phyloP scores from a whole-genome alignment of 2,888 invertebrate genomes.

The Biston stratarius region DNA sequence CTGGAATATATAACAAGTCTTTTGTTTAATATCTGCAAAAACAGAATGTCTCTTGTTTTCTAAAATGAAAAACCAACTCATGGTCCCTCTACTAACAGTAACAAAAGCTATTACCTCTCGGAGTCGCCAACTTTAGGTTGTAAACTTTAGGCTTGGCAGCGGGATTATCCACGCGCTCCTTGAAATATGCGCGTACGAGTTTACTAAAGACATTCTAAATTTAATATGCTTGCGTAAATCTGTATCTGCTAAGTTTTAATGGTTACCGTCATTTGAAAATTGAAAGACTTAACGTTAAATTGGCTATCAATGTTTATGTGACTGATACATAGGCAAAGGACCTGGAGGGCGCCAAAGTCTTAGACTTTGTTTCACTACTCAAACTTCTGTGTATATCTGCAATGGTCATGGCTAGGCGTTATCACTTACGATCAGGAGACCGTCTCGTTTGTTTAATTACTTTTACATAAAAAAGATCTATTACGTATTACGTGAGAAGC shows the following conservation, averaged over 20 bases:
- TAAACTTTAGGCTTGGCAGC: slow-evolving; percentile 27
- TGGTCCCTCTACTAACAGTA: slow-evolving; percentile 49
- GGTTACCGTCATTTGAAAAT: slow-evolving; percentile 1
- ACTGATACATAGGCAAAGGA: not conserved
- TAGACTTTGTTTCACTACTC: no score
- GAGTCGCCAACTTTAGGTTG: slow-evolving; percentile 35
- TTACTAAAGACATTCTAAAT: slow-evolving; percentile 26
- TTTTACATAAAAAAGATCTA: no score
- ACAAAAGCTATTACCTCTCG: slow-evolving; percentile 69
- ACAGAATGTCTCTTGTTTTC: no score
- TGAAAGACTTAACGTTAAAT: slow-evolving; percentile 5
- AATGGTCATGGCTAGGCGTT: no score
- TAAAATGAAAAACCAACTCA: not conserved
- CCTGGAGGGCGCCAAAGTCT: no score
- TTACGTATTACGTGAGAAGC: no score
- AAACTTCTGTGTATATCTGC: no score
- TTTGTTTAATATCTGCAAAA: no score
- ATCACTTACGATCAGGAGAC: no score
- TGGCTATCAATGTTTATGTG: not conserved
- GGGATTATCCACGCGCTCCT: slow-evolving; percentile 28
- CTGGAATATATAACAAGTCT: no score
- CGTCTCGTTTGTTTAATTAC: no score
- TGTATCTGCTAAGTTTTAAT: slow-evolving; percentile 27
- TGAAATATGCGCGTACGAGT: slow-evolving; percentile 30
- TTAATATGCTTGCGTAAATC: slow-evolving; percentile 29